These are phyloP conservation scores for Drosophila seguyi DNA, from an alignment of 1,140 invertebrate genomes.

Conservation along the genomic window DNA sequence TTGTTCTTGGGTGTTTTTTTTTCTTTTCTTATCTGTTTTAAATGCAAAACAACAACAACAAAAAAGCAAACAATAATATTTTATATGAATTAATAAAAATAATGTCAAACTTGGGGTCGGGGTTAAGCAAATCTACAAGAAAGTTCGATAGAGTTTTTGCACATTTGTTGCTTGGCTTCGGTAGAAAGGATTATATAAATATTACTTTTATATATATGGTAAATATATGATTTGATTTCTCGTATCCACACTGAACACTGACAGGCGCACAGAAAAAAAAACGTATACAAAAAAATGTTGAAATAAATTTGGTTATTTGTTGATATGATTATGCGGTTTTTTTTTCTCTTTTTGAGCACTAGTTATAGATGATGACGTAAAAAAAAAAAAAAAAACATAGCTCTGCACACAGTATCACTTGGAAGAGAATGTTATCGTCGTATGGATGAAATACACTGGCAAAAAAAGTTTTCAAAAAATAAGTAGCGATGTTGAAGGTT, in stretches of 20 bases:
- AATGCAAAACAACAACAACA: constrained; percentile 65
- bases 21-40: constrained; percentile 2
- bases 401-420: constrained; percentile 44
- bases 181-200: constrained; percentile 30
- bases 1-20: background rate
- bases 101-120: constrained; percentile 25
- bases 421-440: constrained; percentile 31
- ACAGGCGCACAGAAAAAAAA: constrained; percentile 50
- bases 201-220: constrained; percentile 15
- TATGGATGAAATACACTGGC: constrained; percentile 42
- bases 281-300: constrained; percentile 38
- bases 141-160: constrained; percentile 16
- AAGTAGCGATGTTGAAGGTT: constrained; percentile 17
- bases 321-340: constrained; percentile 13
- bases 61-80: constrained; percentile 19
- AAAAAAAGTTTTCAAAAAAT: constrained; percentile 49
- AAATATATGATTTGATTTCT: constrained; percentile 21
- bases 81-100: constrained; percentile 9
- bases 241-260: constrained; percentile 47
- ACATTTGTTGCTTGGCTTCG: constrained; percentile 33
- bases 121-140: constrained; percentile 26
- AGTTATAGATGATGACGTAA: constrained; percentile 25
- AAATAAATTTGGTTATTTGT: constrained; percentile 29
- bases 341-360: constrained; percentile 15
- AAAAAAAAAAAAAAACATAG: constrained; percentile 21